Base-by-base conservation (phyloP, 2,888 invertebrate species). In the Ornithoptera priamus region DNA sequence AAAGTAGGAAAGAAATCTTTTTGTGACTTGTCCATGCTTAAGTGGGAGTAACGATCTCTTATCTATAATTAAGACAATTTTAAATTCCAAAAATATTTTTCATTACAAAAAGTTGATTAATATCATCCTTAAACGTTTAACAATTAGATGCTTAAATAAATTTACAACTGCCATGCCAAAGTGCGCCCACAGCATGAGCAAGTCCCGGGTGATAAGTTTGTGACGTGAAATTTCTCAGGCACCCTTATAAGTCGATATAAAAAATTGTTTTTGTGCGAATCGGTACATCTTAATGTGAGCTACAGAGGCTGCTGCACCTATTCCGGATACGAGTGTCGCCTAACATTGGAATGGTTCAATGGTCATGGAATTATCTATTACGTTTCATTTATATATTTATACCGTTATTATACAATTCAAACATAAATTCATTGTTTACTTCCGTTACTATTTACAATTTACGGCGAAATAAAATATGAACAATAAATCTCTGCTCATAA, bases 291-390 rank as follows among this genome's bases (percentile, higher is more conserved):
- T 73, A 72, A 62, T 64, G 62, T 70, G 68, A 69, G 74, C 73
- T 75, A 70, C 71, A 73, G 39, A 30, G 50, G 72, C 76, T 73
- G 79, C 78, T 75, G 75, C 76, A 77, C 79, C 30, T 84, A 81
- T 46, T 1, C 3, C 46, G 12, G 46, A 46, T 46, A 46, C 46
- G 46, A 46, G 46, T 15, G 46, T 15, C 46, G 46, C 46, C 46
- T 46, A 46, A 79, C 75, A 84, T 83, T 89, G 90, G 89, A 90
- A 89, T 90, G 89, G 85, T 86, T 75, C 81, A 83, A 82, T 81
- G 78, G 77, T 78, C 75, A 72, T 72, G 64, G 67, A 79, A 74
- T 22, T 78, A 76, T 76, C 77, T 74, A 79, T 77, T 75, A 76
- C 75, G 78, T 76, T 75, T 77, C 65, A 73, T 74, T 74, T 81